Evolutionary conservation across 2,888 invertebrate genomes (phyloP).

Genomic region (Melanchra persicariae): DNA sequence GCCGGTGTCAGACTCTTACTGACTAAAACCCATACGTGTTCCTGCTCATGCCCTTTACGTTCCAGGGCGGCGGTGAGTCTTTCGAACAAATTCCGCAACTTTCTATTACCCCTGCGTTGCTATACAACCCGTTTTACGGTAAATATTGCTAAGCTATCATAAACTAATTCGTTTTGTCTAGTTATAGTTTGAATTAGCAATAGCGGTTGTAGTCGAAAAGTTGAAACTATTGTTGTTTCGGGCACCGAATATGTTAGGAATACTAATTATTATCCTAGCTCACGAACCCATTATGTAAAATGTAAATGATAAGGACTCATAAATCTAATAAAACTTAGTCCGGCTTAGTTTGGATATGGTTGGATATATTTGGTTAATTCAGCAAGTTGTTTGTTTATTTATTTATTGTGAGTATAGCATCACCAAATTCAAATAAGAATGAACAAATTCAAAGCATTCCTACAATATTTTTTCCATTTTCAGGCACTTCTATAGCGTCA

Average conservation of each 20-base stretch:
- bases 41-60: too few species aligned
- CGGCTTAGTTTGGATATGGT: not conserved
- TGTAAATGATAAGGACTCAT: constrained; percentile 42
- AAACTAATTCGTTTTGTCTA: not conserved
- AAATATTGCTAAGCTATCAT: not conserved
- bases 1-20: too few species aligned
- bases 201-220: constrained; percentile 34
- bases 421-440: too few species aligned
- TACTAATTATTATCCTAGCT: constrained; percentile 52
- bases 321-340: constrained; percentile 36
- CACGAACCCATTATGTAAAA: constrained; percentile 33
- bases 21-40: too few species aligned
- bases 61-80: too few species aligned
- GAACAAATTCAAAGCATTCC: too few species aligned
- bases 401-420: not conserved
- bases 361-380: not conserved
- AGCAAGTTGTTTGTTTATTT: not conserved
- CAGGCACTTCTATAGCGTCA: too few species aligned
- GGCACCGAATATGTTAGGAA: constrained; percentile 44
- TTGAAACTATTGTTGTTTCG: constrained; percentile 55
- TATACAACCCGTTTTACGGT: too few species aligned
- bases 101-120: too few species aligned
- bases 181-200: constrained; percentile 12
- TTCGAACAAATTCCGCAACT: too few species aligned
- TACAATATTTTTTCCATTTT: too few species aligned